Conservation (phyloP, 1,140 invertebrate genomes). For the Drosophila varians region DNA sequence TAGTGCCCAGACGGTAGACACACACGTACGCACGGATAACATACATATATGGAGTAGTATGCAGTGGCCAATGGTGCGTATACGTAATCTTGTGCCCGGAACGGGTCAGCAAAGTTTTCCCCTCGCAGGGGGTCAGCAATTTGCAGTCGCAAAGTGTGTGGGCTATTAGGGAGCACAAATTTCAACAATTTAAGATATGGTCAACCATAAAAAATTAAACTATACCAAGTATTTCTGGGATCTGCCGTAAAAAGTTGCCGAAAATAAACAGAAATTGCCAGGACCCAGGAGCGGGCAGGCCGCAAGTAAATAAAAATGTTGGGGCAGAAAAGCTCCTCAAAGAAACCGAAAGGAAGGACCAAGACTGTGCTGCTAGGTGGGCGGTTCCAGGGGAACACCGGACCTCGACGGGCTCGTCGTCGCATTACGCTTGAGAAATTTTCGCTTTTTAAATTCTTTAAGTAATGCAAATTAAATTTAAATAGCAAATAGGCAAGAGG, state of each 20-base stretch:
- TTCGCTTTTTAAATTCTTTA: conserved; percentile 80
- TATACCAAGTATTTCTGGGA: conserved; percentile 45
- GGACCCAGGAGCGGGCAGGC: conserved; percentile 16
- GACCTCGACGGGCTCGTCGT: conserved; percentile 10
- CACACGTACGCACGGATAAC: conserved; percentile 5
- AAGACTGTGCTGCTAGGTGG: not conserved
- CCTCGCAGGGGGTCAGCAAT: conserved; percentile 20
- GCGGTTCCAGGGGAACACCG: conserved; percentile 1
- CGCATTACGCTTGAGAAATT: conserved; percentile 74
- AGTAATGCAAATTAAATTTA: conserved; percentile 83
- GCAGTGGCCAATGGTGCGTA: conserved; percentile 70
- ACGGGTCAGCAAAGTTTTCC: conserved; percentile 43
- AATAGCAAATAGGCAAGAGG: conserved; percentile 77
- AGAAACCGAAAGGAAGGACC: conserved; percentile 36
- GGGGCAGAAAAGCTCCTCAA: conserved; percentile 77
- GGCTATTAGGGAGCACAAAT: conserved; percentile 17
- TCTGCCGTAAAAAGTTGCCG: conserved; percentile 64
- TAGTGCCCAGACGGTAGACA: conserved; percentile 33
- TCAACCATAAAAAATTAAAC: conserved; percentile 49
- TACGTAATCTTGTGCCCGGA: conserved; percentile 57
- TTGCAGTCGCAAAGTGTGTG: conserved; percentile 9
- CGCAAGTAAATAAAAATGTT: conserved; percentile 81
- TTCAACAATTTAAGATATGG: conserved; percentile 56
- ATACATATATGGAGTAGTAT: not conserved
- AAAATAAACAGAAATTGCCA: conserved; percentile 78